Base-by-base conservation (phyloP, 2,888 invertebrate species). In the Balanococcus diminutus region DNA sequence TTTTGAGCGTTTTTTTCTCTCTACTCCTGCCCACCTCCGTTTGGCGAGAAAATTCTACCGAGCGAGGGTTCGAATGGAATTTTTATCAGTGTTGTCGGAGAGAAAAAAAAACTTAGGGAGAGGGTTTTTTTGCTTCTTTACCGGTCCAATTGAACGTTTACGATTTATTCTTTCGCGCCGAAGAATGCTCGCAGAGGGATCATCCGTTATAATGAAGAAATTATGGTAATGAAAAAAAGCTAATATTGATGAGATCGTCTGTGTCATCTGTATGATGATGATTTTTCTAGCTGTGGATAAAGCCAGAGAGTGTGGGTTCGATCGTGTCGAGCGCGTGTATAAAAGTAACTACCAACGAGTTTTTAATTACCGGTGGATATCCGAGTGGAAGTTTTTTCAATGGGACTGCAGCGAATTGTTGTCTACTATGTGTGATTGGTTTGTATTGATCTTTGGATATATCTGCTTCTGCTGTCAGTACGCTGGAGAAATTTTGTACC, bases 191-290 rank as follows among this genome's bases (percentile, higher is more conserved):
- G 25, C n/a, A 2, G 67, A 67, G 67, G 67, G 67, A 67, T 67
- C 67, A 31, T 28, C 25, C 67, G 67, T 67, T 28, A 67, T 67
- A 67, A 67, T 67, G 67, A 67, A 67, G 67, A 67, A 67, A 67
- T 67, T 67, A 67, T 67, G 67, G 67, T 67, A 67, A 67, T 67
- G 67, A 67, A 67, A 67, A 67, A 79, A 79, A 79, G 75, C 75
- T 36, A 79, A 79, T 79, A 36, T 79, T 79, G 19, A 36, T 36
- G 75, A 79, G 72, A 28, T 31, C 75, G 36, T 14, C 28, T 28
- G 67, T 28, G 25, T 67, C 67, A 28, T 56, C n/a, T 51, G 51
- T 3, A n/a, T n/a, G 56, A 19, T 56, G 56, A 5, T 56, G 19
- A 22, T 56, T 19, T 22, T 42, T 42, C 14, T 42, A 11, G 14